A percentile compares a stretch with the other conserved stretches of the same genome.
Evolutionary conservation across 1,140 invertebrate species (phyloP).

Genomic region (Eciton burchellii): DNA sequence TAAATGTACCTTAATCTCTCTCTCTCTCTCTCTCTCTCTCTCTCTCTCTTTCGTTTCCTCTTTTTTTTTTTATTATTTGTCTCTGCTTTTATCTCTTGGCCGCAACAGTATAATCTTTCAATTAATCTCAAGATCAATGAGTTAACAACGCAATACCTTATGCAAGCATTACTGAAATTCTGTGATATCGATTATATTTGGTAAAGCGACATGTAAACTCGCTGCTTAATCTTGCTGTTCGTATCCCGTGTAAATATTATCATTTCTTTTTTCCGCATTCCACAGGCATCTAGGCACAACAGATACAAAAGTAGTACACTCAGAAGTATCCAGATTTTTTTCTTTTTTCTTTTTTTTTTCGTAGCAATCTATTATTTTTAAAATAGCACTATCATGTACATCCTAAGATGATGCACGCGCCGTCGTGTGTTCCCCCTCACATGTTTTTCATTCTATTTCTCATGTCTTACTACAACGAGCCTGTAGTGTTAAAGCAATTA

Average conservation of each 20-base stretch:
- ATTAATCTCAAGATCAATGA: slow-evolving; percentile 71
- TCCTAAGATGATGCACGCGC: slow-evolving; percentile 67
- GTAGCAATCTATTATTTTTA: slow-evolving; percentile 72
- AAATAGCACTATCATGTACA: slow-evolving; percentile 77
- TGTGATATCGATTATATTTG: slow-evolving; percentile 74
- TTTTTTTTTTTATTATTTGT: slow-evolving; percentile 46
- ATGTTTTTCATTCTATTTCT: slow-evolving; percentile 45
- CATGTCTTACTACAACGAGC: slow-evolving; percentile 65
- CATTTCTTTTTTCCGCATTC: slow-evolving; percentile 66
- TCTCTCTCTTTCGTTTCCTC: slow-evolving; percentile 53
- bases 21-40: slow-evolving; percentile 72
- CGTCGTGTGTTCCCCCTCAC: slow-evolving; percentile 56
- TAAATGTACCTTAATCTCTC: slow-evolving; percentile 78
- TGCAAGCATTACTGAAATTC: slow-evolving; percentile 75
- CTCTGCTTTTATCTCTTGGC: slow-evolving; percentile 66
- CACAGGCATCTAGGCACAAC: slow-evolving; percentile 79
- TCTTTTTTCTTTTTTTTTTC: slow-evolving; percentile 34
- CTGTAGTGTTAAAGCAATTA: slow-evolving; percentile 72
- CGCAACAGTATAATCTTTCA: slow-evolving; percentile 73
- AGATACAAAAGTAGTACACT: slow-evolving; percentile 78
- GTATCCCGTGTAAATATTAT: too few species aligned
- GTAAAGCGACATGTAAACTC: slow-evolving; percentile 75
- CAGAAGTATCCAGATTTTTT: slow-evolving; percentile 72
- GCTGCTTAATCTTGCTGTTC: slow-evolving; percentile 69
- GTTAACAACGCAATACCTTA: slow-evolving; percentile 71